Base-by-base conservation (phyloP, 1,140 invertebrate genomes). In the Diorhabda elongata region DNA sequence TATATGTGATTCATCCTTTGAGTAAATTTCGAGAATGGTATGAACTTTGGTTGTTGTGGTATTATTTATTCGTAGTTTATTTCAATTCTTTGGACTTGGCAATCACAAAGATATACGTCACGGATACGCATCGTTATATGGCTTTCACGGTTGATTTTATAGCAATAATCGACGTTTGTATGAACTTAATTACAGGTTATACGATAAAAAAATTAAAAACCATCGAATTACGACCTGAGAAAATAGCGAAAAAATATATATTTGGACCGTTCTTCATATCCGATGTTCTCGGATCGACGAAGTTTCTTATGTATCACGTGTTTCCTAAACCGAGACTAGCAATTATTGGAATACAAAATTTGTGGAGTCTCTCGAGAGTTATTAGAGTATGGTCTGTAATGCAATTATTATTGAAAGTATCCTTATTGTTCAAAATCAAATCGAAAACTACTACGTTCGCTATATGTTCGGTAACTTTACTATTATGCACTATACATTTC, bases 151-250 rank as follows among this genome's bases (percentile, higher is more conserved):
- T 71, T 3, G 72, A 73, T 59, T 4, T 67, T 43, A 5, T 71
- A 5, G 59, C 64, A 1, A 9, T 60, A 6, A 8, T 66, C 3
- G 68, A 71, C 44, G 43, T 73, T 11, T 3, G 66, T 8, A 61
- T 71, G 4, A 63, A 69, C 11, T 73, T 71, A 57, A 67, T 66
- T 44, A 71, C 68, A 52, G 72, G 72, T 9, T 73, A 64, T 59
- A 58, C 41, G 2, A 8, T 67, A 7, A 44, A 60, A 41, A 67
- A 58, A 41, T 44, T 3, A 9, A 11, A 45, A 6, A 60, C 11
- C 4, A 60, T 67, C 2, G 65, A 67, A 26, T 26, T 68, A 57
- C 8, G 41, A 42, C 59, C 11, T 4, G 45, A 9, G 9, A 44
- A 4, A 58, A 63, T 67, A 41, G 42, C 8, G 9, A 71, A 69